Base-by-base conservation (phyloP, 2,888 invertebrate species). In the Lasioglossum marginatum region DNA sequence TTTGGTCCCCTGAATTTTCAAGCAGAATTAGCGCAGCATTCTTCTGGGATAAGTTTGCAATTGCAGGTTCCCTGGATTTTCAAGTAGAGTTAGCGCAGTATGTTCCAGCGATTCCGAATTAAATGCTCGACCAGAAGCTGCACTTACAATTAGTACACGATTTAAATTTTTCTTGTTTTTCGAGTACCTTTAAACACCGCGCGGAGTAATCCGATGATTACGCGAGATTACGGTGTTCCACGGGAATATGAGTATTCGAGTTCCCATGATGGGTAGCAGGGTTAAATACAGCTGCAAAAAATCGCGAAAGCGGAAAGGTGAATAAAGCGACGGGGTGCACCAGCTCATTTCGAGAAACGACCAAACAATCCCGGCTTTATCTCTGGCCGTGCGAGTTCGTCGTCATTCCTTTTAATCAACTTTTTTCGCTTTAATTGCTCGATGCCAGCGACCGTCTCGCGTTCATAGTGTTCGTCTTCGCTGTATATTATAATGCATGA, bases 331-430 rank as follows among this genome's bases (percentile, higher is more conserved):
- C 40, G 40, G 40, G 40, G 10, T 40, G 40, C 1, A 2, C 40
- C 40, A 40, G 83, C 83, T 89, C 87, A 85, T 91, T 90, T 90
- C 81, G 63, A 87, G 86, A 78, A 90, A 87, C 82, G 86, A 82
- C 89, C 89, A 88, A 90, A 90, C 88, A 87, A 81, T 87, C 83
- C 68, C 70, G 66, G 79, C 63, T 83, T 90, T 82, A 85, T 85
- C 84, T 79, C 75, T n/a, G 79, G 27, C 16, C 16, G 19, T 60
- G 57, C 66, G 57, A 73, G 82, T 81, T 14, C 34, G 86, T 88
- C 85, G 45, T 72, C 81, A 75, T 77, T 78, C 37, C 63, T 85
- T 91, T 90, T 89, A 85, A 91, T 87, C 89, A 89, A 91, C 87
- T 43, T 87, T 88, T 89, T 77, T 71, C 66, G 83, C 81, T 88